Evolutionary conservation across 2,797 vertebrate species (phyloP).

Genomic region (Perdix hodgsoniae): DNA sequence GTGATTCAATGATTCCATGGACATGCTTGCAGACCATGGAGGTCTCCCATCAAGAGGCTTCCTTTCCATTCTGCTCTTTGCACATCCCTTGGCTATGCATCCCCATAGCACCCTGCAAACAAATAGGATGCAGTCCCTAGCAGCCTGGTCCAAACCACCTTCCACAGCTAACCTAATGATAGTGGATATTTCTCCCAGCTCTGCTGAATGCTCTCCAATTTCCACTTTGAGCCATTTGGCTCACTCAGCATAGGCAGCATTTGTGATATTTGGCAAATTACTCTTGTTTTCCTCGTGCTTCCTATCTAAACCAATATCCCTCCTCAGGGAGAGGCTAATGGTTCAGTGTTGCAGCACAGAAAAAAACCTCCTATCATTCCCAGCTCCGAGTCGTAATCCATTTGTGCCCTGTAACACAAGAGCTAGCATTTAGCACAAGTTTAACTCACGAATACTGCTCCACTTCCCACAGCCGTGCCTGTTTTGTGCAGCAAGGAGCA

Average conservation of each 20-base stretch:
- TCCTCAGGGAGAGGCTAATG: slow-evolving; percentile 33
- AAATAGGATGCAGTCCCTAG: not conserved
- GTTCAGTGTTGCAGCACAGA: not conserved
- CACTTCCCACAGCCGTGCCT: not conserved
- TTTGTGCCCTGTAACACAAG: slow-evolving; percentile 11
- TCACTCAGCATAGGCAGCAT: not conserved
- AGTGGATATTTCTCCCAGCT: not conserved
- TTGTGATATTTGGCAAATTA: slow-evolving; percentile 59
- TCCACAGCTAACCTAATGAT: not conserved
- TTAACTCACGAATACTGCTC: slow-evolving; percentile 28
- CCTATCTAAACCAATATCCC: slow-evolving; percentile 40
- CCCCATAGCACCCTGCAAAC: not conserved
- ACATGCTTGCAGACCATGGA: accelerated
- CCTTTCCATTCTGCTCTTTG: not conserved
- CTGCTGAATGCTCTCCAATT: slow-evolving; percentile 6
- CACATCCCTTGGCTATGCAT: not conserved
- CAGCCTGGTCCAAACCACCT: not conserved
- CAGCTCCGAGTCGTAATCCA: not conserved
- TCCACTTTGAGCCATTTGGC: slow-evolving; percentile 49
- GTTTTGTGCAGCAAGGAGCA: not conserved
- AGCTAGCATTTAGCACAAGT: not conserved
- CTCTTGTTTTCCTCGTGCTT: not conserved
- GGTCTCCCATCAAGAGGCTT: not conserved
- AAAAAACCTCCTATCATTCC: not conserved
- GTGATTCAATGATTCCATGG: not conserved